phyloP scores from a whole-genome alignment of 2,113 vertebrate genomes.

The Aegotheles bennettii region DNA sequence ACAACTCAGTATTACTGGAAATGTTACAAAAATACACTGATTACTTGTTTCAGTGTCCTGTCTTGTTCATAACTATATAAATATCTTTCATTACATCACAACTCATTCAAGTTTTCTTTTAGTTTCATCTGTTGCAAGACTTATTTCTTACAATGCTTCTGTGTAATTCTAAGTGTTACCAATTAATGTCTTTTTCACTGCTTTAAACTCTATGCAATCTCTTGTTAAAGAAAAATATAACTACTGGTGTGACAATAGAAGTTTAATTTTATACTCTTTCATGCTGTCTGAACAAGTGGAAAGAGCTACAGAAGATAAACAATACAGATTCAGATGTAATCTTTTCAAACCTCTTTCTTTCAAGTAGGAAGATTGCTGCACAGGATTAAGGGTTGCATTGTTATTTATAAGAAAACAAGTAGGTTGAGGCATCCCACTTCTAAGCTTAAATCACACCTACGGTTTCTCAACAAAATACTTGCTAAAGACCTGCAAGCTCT shows the following conservation, averaged over 20 bases:
- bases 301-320: neutral
- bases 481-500: neutral
- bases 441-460: neutral
- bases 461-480: conserved; percentile 43
- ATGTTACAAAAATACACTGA: neutral
- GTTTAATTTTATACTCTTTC: neutral
- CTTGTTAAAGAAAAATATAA: neutral
- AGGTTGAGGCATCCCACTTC: neutral
- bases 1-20: neutral
- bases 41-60: neutral
- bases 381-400: conserved; percentile 29
- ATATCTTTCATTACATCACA: neutral
- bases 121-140: neutral
- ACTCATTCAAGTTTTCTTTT: neutral
- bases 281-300: neutral
- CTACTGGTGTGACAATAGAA: neutral
- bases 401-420: neutral
- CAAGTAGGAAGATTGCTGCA: neutral
- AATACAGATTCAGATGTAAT: neutral
- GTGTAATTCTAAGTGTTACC: neutral
- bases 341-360: neutral
- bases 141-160: neutral
- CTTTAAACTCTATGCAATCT: neutral
- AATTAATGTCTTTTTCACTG: neutral
- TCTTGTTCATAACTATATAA: neutral